phyloP scores from a whole-genome alignment of 2,113 vertebrate species.

The Sylvia atricapilla region DNA sequence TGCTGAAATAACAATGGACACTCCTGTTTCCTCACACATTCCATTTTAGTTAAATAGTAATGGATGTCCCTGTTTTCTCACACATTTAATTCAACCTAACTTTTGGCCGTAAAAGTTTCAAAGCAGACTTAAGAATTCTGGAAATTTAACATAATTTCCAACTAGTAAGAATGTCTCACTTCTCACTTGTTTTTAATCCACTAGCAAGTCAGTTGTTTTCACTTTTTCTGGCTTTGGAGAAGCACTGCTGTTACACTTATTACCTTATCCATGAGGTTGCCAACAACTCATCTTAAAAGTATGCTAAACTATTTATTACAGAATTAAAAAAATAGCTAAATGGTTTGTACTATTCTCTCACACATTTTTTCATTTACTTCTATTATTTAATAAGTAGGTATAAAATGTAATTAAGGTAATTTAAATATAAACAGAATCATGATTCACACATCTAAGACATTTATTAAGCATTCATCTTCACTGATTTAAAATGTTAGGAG shows the following conservation, averaged over 20 bases:
- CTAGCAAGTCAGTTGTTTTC: background rate
- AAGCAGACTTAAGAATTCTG: background rate
- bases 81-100: constrained; percentile 64
- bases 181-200: background rate
- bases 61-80: background rate
- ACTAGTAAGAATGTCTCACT: background rate
- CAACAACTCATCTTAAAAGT: background rate
- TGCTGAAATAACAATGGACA: background rate
- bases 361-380: background rate
- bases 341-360: background rate
- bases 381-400: background rate
- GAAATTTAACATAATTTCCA: background rate
- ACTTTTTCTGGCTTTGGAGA: background rate
- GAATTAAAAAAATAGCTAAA: background rate
- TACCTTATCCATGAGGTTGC: background rate
- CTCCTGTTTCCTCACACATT: constrained; percentile 18
- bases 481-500: background rate
- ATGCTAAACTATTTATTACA: background rate
- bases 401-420: background rate
- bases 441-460: background rate
- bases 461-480: background rate
- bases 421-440: background rate
- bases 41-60: background rate
- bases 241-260: background rate
- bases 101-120: constrained; percentile 36